Conservation (phyloP, 1,140 invertebrate genomes). For the Ostrea edulis region DNA sequence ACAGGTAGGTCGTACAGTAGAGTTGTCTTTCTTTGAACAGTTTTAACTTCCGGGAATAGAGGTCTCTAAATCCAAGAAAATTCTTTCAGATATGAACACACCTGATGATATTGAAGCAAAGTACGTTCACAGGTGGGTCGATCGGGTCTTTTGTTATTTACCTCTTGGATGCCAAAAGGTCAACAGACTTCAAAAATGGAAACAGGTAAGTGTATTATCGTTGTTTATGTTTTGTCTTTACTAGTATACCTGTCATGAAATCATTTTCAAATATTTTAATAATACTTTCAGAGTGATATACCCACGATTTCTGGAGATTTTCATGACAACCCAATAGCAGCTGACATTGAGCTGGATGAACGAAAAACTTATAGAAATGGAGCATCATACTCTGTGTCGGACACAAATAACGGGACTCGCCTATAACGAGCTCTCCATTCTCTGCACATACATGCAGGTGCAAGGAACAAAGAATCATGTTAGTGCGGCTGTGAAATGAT, state of each 20-base stretch:
- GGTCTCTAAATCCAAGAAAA: not conserved
- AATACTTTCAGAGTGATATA: not conserved
- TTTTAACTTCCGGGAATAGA: not conserved
- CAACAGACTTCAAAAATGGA: constrained; percentile 51
- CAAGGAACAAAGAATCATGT: no score
- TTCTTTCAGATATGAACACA: constrained; percentile 57
- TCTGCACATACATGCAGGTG: no score
- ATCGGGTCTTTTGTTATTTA: constrained; percentile 62
- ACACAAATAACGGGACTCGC: not conserved
- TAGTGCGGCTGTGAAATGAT: no score
- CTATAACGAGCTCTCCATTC: not conserved
- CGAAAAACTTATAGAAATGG: not conserved
- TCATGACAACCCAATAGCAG: constrained; percentile 3
- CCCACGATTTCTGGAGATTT: not conserved
- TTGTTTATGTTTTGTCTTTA: not conserved
- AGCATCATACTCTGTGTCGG: not conserved
- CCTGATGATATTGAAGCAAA: constrained; percentile 59
- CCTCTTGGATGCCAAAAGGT: constrained; percentile 56
- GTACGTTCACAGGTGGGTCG: constrained; percentile 55
- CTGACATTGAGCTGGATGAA: not conserved
- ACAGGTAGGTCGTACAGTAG: constrained; percentile 51
- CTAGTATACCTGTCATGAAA: no score
- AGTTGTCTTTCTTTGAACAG: not conserved
- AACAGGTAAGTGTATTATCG: constrained; percentile 38
- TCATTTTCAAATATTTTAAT: not conserved